phyloP scores from a whole-genome alignment of 2,797 vertebrate species.

The Thripadectes ignobilis region DNA sequence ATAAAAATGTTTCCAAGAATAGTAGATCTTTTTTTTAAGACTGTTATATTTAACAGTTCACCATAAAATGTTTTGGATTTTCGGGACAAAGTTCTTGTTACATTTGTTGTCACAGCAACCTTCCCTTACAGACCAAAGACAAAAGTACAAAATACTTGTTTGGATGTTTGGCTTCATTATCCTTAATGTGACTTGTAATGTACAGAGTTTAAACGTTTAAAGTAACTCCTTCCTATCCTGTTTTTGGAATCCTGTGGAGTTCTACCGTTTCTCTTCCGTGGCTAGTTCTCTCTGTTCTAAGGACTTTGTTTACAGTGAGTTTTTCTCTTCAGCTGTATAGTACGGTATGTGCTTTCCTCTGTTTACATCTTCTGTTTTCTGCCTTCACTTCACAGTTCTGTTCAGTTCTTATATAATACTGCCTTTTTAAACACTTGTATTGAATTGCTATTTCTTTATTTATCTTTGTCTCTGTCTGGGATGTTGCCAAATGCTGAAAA shows the following conservation, averaged over 20 bases:
- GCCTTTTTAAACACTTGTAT: neutral
- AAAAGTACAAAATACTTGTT: neutral
- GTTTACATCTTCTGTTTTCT: neutral
- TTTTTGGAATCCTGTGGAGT: neutral
- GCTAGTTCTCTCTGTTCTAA: neutral
- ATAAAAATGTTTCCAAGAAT: neutral
- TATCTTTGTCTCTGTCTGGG: neutral
- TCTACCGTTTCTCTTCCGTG: neutral
- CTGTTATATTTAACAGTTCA: accelerated
- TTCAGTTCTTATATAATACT: accelerated
- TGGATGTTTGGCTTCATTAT: neutral
- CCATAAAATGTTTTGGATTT: neutral
- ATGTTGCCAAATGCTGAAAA: neutral
- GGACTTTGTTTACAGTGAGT: neutral
- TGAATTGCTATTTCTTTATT: neutral
- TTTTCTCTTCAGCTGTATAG: neutral
- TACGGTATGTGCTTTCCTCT: neutral
- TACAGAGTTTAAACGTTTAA: neutral
- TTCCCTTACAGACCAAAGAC: neutral
- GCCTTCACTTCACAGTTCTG: neutral
- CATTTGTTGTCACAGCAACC: neutral
- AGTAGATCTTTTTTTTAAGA: neutral
- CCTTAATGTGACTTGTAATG: neutral
- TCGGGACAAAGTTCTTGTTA: neutral
- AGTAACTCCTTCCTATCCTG: neutral